Evolutionary conservation across 2,888 invertebrate genomes (phyloP), one percentile per base, ranked within the genome.

Genomic region (Druceiella hillmani): DNA sequence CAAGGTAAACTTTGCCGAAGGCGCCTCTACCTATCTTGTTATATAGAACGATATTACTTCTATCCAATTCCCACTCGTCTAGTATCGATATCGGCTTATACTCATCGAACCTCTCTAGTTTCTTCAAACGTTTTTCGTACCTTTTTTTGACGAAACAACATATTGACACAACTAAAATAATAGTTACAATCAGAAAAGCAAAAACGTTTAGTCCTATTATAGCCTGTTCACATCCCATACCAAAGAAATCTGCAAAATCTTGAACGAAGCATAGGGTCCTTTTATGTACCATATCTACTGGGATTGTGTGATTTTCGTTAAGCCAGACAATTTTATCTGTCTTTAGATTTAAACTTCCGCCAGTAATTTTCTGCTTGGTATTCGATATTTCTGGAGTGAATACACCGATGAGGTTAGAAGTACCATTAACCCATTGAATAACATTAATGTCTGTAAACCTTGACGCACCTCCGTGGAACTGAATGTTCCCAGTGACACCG

Each of bases 1-100:
- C 94, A 20, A 89, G 89, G 60, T 89, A 93, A 2, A 93, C 93
- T 0, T 84, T 89, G 4, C 94, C 94, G 59, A 93, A 94, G 0
- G 92, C 92, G 10, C 93, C 94, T 59, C 90, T 87, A 5, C 87
- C 93, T 13, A 92, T 66, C 57, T 83, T 84, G 12, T 90, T 73
- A 65, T 89, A 91, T 46, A 91, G 82, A 12, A 91, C 89, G 16
- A 94, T 85, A 36, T 81, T 76, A 51, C 89, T 86, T 36, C 90
- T 75, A 0, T 87, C 78, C 31, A 93, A 76, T 61, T 94, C 93
- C 89, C 91, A 93, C 53, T 87, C 85, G 58, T 91, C 90, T 22
- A 89, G 64, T 9, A 76, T 74, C 0, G 55, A 52, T 51, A 68
- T 58, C 50, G 42, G 28, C 58, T 70, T 61, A 53, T 60, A 42